Conservation (phyloP, 2,888 invertebrate genomes). For the Helleia helle region DNA sequence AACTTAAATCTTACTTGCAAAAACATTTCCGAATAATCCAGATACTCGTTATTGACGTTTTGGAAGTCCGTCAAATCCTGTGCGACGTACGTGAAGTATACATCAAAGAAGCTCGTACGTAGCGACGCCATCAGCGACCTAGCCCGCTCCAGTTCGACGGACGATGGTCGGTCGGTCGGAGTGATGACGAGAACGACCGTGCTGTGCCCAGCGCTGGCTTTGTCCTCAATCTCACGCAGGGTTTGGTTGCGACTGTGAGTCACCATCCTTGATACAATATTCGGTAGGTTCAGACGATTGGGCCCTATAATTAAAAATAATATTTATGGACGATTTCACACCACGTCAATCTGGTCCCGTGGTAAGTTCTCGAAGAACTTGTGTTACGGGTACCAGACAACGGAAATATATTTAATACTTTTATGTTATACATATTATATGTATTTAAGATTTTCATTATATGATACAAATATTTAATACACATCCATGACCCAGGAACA, state of each 20-base stretch:
- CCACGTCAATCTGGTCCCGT: no score
- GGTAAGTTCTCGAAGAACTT: no score
- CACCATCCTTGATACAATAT: slow-evolving; percentile 59
- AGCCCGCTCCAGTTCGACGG: slow-evolving; percentile 50
- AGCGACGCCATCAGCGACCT: slow-evolving; percentile 54
- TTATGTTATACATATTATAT: no score
- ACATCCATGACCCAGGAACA: no score
- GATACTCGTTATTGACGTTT: slow-evolving; percentile 56
- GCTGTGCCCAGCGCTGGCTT: slow-evolving; percentile 49
- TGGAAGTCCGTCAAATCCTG: slow-evolving; percentile 53
- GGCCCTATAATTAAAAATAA: slow-evolving; percentile 56
- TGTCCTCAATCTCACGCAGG: slow-evolving; percentile 37
- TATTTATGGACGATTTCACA: no score
- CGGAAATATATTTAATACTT: no score
- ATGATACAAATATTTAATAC: no score
- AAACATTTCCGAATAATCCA: slow-evolving; percentile 66
- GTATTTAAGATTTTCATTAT: no score
- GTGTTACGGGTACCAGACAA: no score
- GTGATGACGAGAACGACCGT: slow-evolving; percentile 70
- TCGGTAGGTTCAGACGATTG: slow-evolving; percentile 60
- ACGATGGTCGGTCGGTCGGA: slow-evolving; percentile 57
- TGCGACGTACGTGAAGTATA: slow-evolving; percentile 68
- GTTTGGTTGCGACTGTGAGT: slow-evolving; percentile 60
- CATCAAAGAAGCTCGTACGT: slow-evolving; percentile 62
- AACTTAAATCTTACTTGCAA: slow-evolving; percentile 33